Percentiles rank a stretch among this genome's conserved stretches.
These are phyloP conservation scores for Calcarius ornatus DNA, from an alignment of 2,113 vertebrate species.

Conservation along the genomic window DNA sequence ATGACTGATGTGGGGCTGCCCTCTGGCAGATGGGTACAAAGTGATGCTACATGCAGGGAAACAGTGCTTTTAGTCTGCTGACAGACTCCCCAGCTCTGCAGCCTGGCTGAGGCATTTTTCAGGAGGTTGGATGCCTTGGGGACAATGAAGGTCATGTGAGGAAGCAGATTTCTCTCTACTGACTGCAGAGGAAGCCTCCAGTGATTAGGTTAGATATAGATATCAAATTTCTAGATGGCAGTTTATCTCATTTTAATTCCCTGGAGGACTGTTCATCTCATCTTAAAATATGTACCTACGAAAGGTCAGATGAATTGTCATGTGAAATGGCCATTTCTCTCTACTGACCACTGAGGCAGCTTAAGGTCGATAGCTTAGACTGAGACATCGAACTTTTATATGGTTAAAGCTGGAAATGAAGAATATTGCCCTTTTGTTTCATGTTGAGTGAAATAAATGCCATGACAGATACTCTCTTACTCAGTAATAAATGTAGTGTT, in stretches of 20 bases:
- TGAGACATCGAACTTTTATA: not conserved
- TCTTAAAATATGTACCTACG: conserved; percentile 35
- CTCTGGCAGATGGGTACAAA: not conserved
- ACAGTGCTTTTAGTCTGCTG: not conserved
- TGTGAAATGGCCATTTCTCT: conserved; percentile 6
- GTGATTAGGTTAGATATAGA: conserved; percentile 54
- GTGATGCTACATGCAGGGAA: not conserved
- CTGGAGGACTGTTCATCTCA: conserved; percentile 4
- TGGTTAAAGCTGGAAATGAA: not conserved
- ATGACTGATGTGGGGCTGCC: not conserved
- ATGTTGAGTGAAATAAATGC: not conserved
- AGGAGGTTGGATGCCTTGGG: not conserved
- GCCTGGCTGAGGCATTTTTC: not conserved
- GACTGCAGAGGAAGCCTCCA: not conserved
- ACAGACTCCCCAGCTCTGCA: not conserved
- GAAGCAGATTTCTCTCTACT: conserved; percentile 26
- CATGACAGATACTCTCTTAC: not conserved
- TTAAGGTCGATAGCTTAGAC: conserved; percentile 10
- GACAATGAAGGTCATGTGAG: not conserved
- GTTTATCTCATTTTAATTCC: conserved; percentile 45
- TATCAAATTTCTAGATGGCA: conserved; percentile 30
- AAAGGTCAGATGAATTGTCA: conserved; percentile 48
- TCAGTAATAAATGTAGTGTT: conserved; percentile 6
- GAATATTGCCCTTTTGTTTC: not conserved
- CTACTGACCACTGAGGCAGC: not conserved